These are phyloP conservation scores for Aplodontia rufa DNA, from an alignment of 2,113 vertebrate species.

Conservation along the genomic window DNA sequence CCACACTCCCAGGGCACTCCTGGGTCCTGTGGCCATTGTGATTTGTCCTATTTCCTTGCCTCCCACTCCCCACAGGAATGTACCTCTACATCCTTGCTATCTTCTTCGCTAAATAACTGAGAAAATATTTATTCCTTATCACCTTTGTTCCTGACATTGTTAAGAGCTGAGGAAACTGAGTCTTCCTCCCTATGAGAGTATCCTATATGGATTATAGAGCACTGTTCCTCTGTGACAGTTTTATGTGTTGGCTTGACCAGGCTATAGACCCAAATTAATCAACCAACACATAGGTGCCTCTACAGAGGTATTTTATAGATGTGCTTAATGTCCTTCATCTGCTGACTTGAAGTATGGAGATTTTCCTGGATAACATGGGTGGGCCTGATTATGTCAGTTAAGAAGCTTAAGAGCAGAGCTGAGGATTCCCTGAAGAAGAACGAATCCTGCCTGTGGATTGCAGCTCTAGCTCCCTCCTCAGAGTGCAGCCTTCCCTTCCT, in stretches of 20 bases:
- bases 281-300: not conserved
- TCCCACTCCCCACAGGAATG: not conserved
- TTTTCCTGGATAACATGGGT: not conserved
- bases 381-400: not conserved
- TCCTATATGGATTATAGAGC: not conserved
- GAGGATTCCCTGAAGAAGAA: not conserved
- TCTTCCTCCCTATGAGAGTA: not conserved
- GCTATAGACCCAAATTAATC: not conserved
- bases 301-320: not conserved
- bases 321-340: not conserved
- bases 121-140: not conserved
- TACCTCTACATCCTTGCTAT: not conserved
- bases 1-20: constrained; percentile 23
- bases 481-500: not conserved
- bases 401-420: not conserved
- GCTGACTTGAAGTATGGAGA: not conserved
- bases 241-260: not conserved
- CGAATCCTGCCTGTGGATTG: not conserved
- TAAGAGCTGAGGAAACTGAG: not conserved
- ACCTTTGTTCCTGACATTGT: not conserved
- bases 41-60: not conserved
- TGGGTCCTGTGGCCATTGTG: constrained; percentile 31
- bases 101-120: not conserved
- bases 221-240: not conserved
- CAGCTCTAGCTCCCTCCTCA: not conserved